phyloP scores from a whole-genome alignment of 2,888 invertebrate genomes.

The Sarcophaga variegata region DNA sequence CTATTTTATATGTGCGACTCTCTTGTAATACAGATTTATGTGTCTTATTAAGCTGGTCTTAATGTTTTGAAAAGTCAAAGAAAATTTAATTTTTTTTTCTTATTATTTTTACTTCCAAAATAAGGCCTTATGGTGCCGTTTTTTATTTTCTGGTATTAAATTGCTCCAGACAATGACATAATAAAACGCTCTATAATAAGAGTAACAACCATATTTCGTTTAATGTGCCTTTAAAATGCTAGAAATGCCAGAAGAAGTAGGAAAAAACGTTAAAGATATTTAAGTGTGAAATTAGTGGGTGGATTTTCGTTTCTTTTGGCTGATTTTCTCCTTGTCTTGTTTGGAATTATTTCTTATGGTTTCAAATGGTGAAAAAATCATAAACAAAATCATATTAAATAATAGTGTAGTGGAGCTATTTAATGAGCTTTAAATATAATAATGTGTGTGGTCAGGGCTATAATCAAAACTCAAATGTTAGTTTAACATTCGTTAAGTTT shows the following conservation, averaged over 20 bases:
- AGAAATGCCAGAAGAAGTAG: constrained; percentile 23
- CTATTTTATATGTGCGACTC: neutral
- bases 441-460: constrained; percentile 47
- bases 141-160: constrained; percentile 30
- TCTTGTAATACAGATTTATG: constrained; percentile 67
- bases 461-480: too few relatives aligned
- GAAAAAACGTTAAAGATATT: constrained; percentile 51
- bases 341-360: too few relatives aligned
- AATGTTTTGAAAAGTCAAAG: constrained; percentile 23
- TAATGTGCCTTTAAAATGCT: neutral
- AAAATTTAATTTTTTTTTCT: neutral
- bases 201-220: constrained; percentile 11
- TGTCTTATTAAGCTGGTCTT: constrained; percentile 65
- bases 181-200: constrained; percentile 30
- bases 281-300: constrained; percentile 68
- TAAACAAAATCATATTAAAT: constrained; percentile 30
- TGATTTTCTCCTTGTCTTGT: too few relatives aligned
- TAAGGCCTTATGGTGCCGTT: constrained; percentile 56
- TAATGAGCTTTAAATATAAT: constrained; percentile 26
- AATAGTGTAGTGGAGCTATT: constrained; percentile 9
- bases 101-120: constrained; percentile 5
- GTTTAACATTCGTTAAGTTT: too few relatives aligned
- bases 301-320: constrained; percentile 37
- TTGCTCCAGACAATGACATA: constrained; percentile 59
- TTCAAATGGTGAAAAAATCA: constrained; percentile 2